Conservation (phyloP, 2,113 vertebrate species). For the Oriolus oriolus region DNA sequence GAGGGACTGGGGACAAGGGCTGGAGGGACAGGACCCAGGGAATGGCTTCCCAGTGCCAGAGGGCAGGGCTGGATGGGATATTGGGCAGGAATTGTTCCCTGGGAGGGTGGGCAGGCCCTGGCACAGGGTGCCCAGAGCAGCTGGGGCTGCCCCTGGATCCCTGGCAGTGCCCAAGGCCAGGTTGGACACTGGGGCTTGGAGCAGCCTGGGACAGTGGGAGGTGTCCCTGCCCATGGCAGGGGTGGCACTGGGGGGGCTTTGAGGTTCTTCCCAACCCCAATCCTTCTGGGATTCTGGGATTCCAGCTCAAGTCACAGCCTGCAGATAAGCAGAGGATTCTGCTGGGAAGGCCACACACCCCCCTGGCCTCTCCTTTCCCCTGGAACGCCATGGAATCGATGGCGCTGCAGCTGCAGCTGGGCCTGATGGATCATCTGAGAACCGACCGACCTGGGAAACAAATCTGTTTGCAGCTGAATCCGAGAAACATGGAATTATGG, state of each 20-base stretch:
- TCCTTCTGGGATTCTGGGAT: not conserved
- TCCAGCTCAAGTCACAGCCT: not conserved
- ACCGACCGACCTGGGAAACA: not conserved
- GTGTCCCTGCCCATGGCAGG: too few relatives aligned
- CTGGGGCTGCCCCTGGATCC: not conserved
- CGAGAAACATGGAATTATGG: not conserved
- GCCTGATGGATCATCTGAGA: not conserved
- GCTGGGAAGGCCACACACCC: not conserved
- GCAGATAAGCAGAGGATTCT: not conserved
- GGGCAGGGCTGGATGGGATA: too few relatives aligned
- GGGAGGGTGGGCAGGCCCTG: too few relatives aligned
- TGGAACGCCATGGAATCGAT: not conserved
- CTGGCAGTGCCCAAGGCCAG: not conserved
- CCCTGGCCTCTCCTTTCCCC: not conserved
- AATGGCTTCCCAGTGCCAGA: too few relatives aligned
- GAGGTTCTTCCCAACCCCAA: too few relatives aligned
- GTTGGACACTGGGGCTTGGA: not conserved
- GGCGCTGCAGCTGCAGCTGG: not conserved
- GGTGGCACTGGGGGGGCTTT: not conserved
- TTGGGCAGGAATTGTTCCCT: too few relatives aligned
- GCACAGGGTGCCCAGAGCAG: not conserved
- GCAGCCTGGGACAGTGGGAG: not conserved
- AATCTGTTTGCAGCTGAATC: not conserved
- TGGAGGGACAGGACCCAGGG: too few relatives aligned
- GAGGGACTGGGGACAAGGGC: not conserved